Percentiles rank a stretch among this genome's conserved stretches.
Conservation (phyloP, 2,888 invertebrate genomes). For the Nymphalis c-album region DNA sequence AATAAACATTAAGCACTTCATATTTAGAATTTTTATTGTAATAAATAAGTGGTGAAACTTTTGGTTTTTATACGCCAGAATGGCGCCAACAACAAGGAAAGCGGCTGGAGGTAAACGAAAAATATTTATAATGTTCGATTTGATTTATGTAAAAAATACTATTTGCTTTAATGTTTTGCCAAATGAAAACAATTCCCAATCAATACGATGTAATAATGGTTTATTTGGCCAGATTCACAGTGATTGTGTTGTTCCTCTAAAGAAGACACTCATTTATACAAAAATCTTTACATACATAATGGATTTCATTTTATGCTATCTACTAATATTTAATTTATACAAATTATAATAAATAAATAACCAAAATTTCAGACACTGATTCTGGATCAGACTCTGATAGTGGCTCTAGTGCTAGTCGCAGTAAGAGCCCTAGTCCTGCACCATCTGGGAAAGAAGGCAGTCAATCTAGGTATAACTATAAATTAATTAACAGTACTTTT, state of each 20-base stretch:
- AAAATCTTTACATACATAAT: no score
- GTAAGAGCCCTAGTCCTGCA: conserved; percentile 70
- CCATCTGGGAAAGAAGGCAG: conserved; percentile 69
- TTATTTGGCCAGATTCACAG: no score
- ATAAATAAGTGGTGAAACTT: background rate
- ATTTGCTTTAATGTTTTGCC: no score
- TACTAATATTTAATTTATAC: background rate
- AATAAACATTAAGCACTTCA: background rate
- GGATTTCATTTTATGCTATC: background rate
- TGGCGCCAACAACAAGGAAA: conserved; percentile 52
- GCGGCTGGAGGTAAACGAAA: conserved; percentile 49
- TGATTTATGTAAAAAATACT: background rate
- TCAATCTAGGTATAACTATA: conserved; percentile 57
- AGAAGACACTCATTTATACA: no score
- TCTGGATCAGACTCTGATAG: conserved; percentile 78
- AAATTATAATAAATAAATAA: background rate
- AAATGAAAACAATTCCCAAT: no score
- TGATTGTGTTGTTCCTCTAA: no score
- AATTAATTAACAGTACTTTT: background rate
- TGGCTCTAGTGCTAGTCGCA: conserved; percentile 70
- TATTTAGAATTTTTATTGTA: background rate
- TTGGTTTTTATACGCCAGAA: conserved; percentile 32
- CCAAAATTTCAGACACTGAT: conserved; percentile 61
- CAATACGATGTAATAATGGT: no score
- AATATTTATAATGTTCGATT: conserved; percentile 3